phyloP scores from a whole-genome alignment of 2,888 invertebrate genomes.

The Lasioglossum figueresi region DNA sequence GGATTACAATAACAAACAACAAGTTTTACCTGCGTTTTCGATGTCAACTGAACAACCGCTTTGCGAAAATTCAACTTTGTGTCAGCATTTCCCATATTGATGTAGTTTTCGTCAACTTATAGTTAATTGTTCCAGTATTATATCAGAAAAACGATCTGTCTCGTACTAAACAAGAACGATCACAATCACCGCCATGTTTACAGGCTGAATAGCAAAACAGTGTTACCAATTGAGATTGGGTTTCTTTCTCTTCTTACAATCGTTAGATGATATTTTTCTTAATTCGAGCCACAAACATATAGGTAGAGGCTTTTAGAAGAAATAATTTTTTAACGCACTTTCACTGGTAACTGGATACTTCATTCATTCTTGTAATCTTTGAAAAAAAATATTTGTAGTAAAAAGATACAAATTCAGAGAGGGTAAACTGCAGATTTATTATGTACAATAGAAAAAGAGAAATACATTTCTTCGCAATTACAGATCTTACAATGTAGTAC shows the following conservation, averaged over 20 bases:
- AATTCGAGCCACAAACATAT: neutral
- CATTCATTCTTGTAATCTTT: neutral
- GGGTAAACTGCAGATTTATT: conserved; percentile 10
- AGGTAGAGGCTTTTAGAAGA: neutral
- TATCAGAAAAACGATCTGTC: conserved; percentile 50
- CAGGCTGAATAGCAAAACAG: conserved; percentile 26
- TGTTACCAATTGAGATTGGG: conserved; percentile 56
- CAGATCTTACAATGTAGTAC: neutral
- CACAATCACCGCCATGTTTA: conserved; percentile 65
- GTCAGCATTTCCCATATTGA: conserved; percentile 97
- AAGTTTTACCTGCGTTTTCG: conserved; percentile 94
- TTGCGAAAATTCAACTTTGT: conserved; percentile 99
- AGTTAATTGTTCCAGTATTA: conserved; percentile 25
- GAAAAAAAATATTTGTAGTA: neutral
- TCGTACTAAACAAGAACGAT: conserved; percentile 56
- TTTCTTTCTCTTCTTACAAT: neutral
- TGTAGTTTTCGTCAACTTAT: conserved; percentile 11
- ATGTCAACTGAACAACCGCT: conserved; percentile 98
- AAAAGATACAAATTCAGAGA: neutral
- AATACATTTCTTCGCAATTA: neutral
- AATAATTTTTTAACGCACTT: neutral
- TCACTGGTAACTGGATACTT: neutral
- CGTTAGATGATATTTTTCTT: neutral
- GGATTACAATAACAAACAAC: conserved; percentile 43
- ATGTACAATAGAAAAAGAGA: conserved; percentile 4